Base-by-base conservation (phyloP, 2,888 invertebrate species). In the Cistogaster globosa region DNA sequence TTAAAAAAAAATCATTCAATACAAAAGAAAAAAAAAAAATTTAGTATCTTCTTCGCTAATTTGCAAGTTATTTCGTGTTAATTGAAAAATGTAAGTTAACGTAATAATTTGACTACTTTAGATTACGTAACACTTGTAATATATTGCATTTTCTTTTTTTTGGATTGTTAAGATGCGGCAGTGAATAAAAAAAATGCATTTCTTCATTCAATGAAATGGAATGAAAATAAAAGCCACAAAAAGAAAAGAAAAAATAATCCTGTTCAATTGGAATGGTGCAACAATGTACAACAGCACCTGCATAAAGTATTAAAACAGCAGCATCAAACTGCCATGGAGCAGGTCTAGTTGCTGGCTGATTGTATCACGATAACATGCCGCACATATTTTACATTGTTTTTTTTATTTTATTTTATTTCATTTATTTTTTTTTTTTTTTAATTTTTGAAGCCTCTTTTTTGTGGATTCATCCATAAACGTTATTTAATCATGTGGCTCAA, bases 81-180 rank as follows among this genome's bases (percentile, higher is more conserved):
- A 26, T 36, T 55, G 42, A 74, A 63, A 72, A 72, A 32, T 74
- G n/a, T n/a, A 63, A 62, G 53, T 65, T 20, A 58, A 69, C 38
- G 62, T 75, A 63, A 74, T 36, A 63, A 26, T 63, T 63, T 18
- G 42, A 67, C 76, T 76, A 36, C n/a, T 57, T 67, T 71, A 2
- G 38, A 51, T 77, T 77, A 38, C 76, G 58, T 77, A 67, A 77
- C 51, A 38, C 45, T 45, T 5, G 14, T 12, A 45, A 16, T 45
- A 48, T 68, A 26, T 68, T 77, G 36, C 38, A 22, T 55, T 68
- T 58, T 68, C 12, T 51, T 51, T 38, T 48, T 26, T 48, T 22
- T 22, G 22, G 38, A 16, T 45, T 45, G 9, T 45, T 26, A 26
- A 26, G 26, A 26, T 26, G 26, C 26, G 26, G 26, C 26, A 26